Percentiles rank a stretch among this genome's conserved stretches.
These are phyloP conservation scores for Caenorhabditis sulstoni DNA, from an alignment of 2,888 invertebrate genomes.

Conservation along the genomic window DNA sequence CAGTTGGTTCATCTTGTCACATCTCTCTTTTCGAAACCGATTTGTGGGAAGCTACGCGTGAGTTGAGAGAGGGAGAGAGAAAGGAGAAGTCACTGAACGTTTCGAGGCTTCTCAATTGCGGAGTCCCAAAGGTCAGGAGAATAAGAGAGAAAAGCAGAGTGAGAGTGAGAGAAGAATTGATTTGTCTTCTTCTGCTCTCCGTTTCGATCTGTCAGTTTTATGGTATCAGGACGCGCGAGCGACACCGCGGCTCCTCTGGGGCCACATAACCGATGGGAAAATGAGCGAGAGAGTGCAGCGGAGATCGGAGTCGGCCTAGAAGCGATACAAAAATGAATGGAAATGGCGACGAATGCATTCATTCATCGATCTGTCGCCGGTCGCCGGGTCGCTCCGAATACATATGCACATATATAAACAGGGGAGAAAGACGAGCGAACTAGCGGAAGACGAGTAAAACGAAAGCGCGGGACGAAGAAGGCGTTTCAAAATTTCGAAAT, in stretches of 20 bases:
- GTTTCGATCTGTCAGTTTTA: conserved; percentile 7
- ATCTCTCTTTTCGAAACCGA: neutral
- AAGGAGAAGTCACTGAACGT: neutral
- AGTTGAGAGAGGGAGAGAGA: neutral
- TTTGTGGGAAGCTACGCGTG: neutral
- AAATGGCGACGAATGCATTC: conserved; percentile 14
- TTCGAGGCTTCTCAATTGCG: too few relatives aligned
- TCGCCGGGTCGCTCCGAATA: neutral
- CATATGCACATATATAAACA: conserved; percentile 48
- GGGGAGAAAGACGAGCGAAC: conserved; percentile 3
- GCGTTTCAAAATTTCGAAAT: conserved; percentile 38
- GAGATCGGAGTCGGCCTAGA: neutral
- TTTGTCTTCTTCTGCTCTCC: neutral
- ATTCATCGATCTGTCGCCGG: conserved; percentile 14
- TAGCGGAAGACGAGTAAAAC: too few relatives aligned
- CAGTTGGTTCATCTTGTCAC: conserved; percentile 34
- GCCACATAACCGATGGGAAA: conserved; percentile 34
- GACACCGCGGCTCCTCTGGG: conserved; percentile 1
- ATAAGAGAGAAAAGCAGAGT: too few relatives aligned
- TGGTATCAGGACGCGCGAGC: conserved; percentile 2
- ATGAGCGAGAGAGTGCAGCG: conserved; percentile 2
- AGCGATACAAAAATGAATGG: conserved; percentile 31
- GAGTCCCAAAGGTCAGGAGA: too few relatives aligned
- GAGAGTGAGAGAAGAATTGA: too few relatives aligned
- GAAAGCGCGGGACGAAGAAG: neutral